phyloP scores from a whole-genome alignment of 1,140 invertebrate genomes.

The Pseudoatta argentina region DNA sequence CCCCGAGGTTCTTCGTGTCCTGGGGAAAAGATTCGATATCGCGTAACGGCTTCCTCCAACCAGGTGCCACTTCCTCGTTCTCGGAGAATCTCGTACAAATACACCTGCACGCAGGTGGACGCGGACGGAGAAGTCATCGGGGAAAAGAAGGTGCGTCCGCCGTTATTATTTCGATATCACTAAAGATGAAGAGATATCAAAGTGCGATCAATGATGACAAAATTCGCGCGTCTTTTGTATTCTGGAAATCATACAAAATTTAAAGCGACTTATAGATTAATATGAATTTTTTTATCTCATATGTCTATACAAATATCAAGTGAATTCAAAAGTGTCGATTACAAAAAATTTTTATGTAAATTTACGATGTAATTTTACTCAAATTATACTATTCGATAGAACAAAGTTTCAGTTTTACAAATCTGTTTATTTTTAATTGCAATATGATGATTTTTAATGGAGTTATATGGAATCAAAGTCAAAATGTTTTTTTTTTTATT shows the following conservation, averaged over 20 bases:
- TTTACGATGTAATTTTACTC: no score
- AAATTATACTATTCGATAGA: not conserved
- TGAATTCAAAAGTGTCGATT: no score
- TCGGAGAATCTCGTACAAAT: conserved; percentile 77
- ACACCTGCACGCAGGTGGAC: conserved; percentile 75
- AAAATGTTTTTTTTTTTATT: no score
- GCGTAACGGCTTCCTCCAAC: conserved; percentile 79
- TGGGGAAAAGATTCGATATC: conserved; percentile 74
- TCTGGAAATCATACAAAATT: conserved; percentile 3
- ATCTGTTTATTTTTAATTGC: no score
- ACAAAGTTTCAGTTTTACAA: no score
- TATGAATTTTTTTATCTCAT: not conserved
- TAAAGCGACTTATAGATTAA: not conserved
- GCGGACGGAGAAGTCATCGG: conserved; percentile 23
- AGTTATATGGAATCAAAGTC: no score
- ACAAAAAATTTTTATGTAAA: no score
- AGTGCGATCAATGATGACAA: not conserved
- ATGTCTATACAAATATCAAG: not conserved
- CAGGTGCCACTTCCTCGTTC: conserved; percentile 80
- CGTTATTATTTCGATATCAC: conserved; percentile 25
- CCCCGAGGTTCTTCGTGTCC: conserved; percentile 51
- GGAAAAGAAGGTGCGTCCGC: conserved; percentile 34
- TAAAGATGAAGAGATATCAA: conserved; percentile 18
- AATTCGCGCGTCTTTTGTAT: not conserved
- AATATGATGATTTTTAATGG: no score